These are phyloP conservation scores for Aeoliscus strigatus DNA, from an alignment of 2,797 vertebrate species.

Conservation along the genomic window DNA sequence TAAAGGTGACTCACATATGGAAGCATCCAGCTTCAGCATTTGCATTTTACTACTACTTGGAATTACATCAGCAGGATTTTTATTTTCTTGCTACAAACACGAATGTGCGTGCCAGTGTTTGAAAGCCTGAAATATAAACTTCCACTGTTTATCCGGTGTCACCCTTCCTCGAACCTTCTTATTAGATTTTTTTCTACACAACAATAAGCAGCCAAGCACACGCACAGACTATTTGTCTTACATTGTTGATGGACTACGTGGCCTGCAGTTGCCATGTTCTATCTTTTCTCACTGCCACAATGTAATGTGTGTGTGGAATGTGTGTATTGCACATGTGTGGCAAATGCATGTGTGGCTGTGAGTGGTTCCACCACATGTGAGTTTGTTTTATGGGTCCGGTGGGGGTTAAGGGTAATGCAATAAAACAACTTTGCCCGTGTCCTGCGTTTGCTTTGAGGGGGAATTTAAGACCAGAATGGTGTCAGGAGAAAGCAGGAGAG, in stretches of 20 bases:
- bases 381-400: slow-evolving; percentile 61
- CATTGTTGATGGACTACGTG: slow-evolving; percentile 20
- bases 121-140: too few relatives aligned
- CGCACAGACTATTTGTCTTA: slow-evolving; percentile 25
- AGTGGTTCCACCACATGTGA: slow-evolving; percentile 59
- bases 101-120: too few relatives aligned
- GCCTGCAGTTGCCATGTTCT: slow-evolving; percentile 36
- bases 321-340: slow-evolving; percentile 27
- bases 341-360: slow-evolving; percentile 36
- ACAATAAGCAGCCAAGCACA: slow-evolving; percentile 15
- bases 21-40: too few relatives aligned
- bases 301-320: slow-evolving; percentile 25
- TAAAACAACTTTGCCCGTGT: slow-evolving; percentile 63
- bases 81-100: too few relatives aligned
- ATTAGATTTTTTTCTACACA: too few relatives aligned
- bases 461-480: slow-evolving; percentile 42
- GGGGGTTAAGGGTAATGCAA: slow-evolving; percentile 68
- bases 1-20: too few relatives aligned
- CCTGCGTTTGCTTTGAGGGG: slow-evolving; percentile 43
- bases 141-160: slow-evolving; percentile 1
- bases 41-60: slow-evolving; percentile 23
- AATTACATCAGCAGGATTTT: slow-evolving; percentile 12
- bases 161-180: slow-evolving; percentile 1
- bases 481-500: slow-evolving; percentile 19
- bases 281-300: slow-evolving; percentile 35